Percentiles rank a stretch among this genome's conserved stretches.
Evolutionary conservation across 1,140 invertebrate species (phyloP).

Genomic region (Diachasmimorpha longicaudata): DNA sequence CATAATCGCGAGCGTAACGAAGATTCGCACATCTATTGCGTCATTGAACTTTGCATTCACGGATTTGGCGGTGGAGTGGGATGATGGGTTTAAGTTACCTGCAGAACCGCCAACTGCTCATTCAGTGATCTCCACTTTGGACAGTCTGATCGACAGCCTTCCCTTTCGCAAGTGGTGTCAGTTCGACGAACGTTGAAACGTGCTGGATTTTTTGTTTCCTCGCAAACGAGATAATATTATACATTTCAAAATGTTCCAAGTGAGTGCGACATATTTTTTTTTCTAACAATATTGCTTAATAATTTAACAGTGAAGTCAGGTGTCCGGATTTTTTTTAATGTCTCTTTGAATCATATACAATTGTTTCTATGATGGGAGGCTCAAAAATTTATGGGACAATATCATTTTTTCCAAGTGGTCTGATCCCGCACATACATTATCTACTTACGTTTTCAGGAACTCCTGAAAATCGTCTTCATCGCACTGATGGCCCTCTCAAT

Average conservation of each 20-base stretch:
- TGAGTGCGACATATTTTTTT: background rate
- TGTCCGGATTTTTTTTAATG: background rate
- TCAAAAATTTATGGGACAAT: too few species aligned
- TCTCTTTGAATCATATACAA: too few species aligned
- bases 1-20: background rate
- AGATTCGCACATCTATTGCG: background rate
- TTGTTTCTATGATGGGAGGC: too few species aligned
- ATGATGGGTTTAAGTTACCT: constrained; percentile 20
- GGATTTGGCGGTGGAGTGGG: constrained; percentile 5
- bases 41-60: background rate
- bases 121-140: background rate
- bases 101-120: constrained; percentile 9
- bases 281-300: background rate
- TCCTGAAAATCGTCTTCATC: too few species aligned
- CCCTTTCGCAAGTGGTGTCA: background rate
- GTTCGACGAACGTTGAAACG: background rate
- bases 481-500: too few species aligned
- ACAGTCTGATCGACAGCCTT: background rate
- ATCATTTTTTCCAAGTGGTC: too few species aligned
- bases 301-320: background rate
- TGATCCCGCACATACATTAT: too few species aligned
- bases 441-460: too few species aligned
- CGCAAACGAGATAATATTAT: too few species aligned
- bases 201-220: too few species aligned
- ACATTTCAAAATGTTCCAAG: constrained; percentile 1